A percentile compares a stretch with the other conserved stretches of the same genome.
These are phyloP conservation scores for Melanotus villosus DNA, from an alignment of 2,888 invertebrate genomes.

Conservation along the genomic window DNA sequence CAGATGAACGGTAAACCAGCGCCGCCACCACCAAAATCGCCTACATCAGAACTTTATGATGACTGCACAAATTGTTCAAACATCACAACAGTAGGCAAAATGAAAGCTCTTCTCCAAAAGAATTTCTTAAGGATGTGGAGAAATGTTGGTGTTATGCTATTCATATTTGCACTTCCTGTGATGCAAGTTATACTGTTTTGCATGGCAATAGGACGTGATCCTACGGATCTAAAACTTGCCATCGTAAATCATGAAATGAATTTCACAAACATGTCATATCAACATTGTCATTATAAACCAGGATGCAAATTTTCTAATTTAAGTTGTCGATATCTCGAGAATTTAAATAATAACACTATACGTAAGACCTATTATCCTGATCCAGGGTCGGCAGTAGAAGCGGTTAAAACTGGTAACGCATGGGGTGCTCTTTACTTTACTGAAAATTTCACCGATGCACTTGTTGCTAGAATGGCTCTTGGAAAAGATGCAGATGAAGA, in stretches of 20 bases:
- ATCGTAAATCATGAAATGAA: constrained; percentile 79
- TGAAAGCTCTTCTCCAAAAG: constrained; percentile 89
- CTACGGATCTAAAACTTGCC: constrained; percentile 70
- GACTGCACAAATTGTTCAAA: constrained; percentile 71
- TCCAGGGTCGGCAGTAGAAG: constrained; percentile 77
- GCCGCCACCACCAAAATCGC: constrained; percentile 65
- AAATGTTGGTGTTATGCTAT: constrained; percentile 85
- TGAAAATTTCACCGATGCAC: constrained; percentile 89
- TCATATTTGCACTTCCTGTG: constrained; percentile 88
- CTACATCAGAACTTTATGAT: constrained; percentile 72
- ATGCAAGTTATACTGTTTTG: constrained; percentile 91
- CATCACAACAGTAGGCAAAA: constrained; percentile 87
- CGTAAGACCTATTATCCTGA: constrained; percentile 79
- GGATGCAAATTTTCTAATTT: constrained; percentile 81
- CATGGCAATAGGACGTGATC: constrained; percentile 88
- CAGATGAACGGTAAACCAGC: constrained; percentile 44
- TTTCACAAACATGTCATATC: constrained; percentile 58
- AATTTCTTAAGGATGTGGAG: constrained; percentile 89
- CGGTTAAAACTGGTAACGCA: constrained; percentile 83
- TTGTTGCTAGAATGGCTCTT: constrained; percentile 85
- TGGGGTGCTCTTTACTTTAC: constrained; percentile 94
- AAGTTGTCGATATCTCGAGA: constrained; percentile 85
- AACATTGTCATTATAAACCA: constrained; percentile 69
- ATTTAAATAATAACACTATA: constrained; percentile 81
- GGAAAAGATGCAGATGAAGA: constrained; percentile 89